Evolutionary conservation across 2,797 vertebrate genomes (phyloP).

Genomic region (Acestrorhynchus altus): DNA sequence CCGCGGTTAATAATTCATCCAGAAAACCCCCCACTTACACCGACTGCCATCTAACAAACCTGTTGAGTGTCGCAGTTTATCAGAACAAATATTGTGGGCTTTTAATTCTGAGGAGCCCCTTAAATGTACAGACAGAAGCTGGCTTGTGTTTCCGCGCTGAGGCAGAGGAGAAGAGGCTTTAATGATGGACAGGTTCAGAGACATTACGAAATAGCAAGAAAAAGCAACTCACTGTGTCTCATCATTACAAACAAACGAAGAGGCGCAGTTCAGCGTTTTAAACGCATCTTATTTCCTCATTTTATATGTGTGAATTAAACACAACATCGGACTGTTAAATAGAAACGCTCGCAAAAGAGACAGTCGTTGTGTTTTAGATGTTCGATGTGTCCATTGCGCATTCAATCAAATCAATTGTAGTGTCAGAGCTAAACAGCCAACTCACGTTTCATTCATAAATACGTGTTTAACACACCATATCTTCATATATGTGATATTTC

Average conservation of each 20-base stretch:
- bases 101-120: neutral
- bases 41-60: neutral
- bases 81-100: neutral
- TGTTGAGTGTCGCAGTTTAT: conserved; percentile 7
- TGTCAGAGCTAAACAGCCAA: neutral
- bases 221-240: neutral
- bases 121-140: neutral
- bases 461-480: neutral
- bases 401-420: neutral
- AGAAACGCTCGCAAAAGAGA: neutral
- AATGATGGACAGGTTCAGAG: neutral
- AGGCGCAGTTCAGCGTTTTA: neutral
- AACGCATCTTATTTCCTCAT: too few species aligned
- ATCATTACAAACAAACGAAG: neutral
- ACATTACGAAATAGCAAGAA: neutral
- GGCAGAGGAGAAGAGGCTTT: neutral
- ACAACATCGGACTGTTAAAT: too few species aligned
- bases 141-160: neutral
- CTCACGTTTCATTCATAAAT: neutral
- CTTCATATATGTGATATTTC: neutral
- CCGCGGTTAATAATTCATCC: conserved; percentile 52
- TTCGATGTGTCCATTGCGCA: neutral
- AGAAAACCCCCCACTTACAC: neutral
- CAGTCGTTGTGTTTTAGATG: neutral
- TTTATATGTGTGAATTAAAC: neutral